Base-by-base conservation (phyloP, 1,140 invertebrate genomes). In the Neodiprion fabricii region DNA sequence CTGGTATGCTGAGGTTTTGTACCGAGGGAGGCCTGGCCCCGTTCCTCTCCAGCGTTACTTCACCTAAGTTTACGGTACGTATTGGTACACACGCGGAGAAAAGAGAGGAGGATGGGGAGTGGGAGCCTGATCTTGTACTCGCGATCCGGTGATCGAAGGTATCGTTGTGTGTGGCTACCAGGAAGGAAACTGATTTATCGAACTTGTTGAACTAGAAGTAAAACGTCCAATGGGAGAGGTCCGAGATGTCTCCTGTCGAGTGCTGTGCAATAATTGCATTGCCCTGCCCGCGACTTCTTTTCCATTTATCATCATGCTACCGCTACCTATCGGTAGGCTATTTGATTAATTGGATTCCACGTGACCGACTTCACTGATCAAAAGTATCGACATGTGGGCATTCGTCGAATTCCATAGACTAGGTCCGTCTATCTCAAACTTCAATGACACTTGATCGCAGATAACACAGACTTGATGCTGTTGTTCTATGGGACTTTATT, bases 191-290 rank as follows among this genome's bases (percentile, higher is more conserved):
- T 61, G 53, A 61, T 61, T 61, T 61, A 61, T 61, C n/a, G 53
- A 61, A 61, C 53, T 61, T 61, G 53, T 61, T 61, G 53, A 61
- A 61, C 53, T 61, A 61, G 53, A 61, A 61, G 53, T 61, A 61
- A 61, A 61, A 61, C n/a, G 11, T 14, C 53, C 11, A 17, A 61
- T 40, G 28, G 28, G 28, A 40, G 28, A 40, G 28, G 28, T 40
- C 28, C 28, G 53, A 61, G 53, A 61, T 61, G 53, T 61, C 53
- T 17, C 53, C n/a, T 17, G 53, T 61, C 53, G 53, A 61, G 53
- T 14, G 53, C 53, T 61, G 53, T 61, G 53, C 53, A 61, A 61
- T 61, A 61, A 61, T 61, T 61, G 53, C 53, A 61, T 61, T 17
- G 53, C n/a, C 11, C 53, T 61, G 53, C 53, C 53, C 8, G 53